A percentile compares a stretch with the other conserved stretches of the same genome.
These are phyloP conservation scores for Trichonephila inaurata DNA, from an alignment of 1,140 invertebrate species.

Conservation along the genomic window DNA sequence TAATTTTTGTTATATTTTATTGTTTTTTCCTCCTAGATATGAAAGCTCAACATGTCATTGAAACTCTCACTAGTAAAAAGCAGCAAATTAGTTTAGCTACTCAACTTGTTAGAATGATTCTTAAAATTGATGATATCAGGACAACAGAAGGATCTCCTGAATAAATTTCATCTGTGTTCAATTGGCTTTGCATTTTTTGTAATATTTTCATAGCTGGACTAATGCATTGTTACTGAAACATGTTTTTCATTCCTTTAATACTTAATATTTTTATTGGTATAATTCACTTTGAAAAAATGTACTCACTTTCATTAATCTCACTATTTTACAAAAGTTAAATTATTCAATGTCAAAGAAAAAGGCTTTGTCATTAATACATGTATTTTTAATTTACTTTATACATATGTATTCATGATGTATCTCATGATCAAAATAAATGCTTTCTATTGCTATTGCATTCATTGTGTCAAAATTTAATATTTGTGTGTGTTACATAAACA, in stretches of 20 bases:
- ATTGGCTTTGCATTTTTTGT: neutral
- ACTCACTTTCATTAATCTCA: neutral
- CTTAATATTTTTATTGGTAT: neutral
- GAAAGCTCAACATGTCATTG: conserved; percentile 97
- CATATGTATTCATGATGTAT: too few relatives aligned
- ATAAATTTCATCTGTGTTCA: conserved; percentile 10
- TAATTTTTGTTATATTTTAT: too few relatives aligned
- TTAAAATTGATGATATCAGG: conserved; percentile 99
- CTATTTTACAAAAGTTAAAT: neutral
- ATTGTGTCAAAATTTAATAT: too few relatives aligned
- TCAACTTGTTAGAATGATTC: conserved; percentile 99
- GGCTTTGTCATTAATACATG: neutral
- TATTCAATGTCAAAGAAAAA: neutral
- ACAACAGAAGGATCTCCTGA: conserved; percentile 83
- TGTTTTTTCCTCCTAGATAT: conserved; percentile 88
- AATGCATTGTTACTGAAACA: neutral
- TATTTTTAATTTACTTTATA: neutral
- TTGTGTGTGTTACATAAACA: too few relatives aligned
- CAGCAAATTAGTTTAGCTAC: conserved; percentile 98
- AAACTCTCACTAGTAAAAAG: conserved; percentile 97
- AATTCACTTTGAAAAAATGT: neutral
- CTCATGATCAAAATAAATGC: conserved; percentile 2
- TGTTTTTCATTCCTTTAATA: neutral
- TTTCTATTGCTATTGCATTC: neutral
- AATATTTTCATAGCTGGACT: neutral